Percentiles rank a stretch among this genome's conserved stretches.
These are phyloP conservation scores for Dicrurus megarhynchus DNA, from an alignment of 2,113 vertebrate species.

Conservation along the genomic window DNA sequence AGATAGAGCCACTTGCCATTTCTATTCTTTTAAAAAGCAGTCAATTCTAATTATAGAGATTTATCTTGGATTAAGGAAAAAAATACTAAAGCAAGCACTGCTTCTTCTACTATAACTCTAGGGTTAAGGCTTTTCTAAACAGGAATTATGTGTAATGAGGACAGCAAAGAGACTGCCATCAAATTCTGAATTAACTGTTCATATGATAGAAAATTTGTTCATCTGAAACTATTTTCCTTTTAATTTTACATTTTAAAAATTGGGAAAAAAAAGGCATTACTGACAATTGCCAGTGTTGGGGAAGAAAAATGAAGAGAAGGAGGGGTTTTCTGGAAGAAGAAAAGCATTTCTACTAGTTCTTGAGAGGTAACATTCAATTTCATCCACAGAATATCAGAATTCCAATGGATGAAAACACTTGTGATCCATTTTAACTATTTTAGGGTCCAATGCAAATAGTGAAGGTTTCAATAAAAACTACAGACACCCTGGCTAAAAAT, in stretches of 20 bases:
- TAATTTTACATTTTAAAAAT: background rate
- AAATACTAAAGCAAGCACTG: background rate
- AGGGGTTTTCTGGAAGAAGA: background rate
- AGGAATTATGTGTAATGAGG: background rate
- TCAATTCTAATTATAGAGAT: conserved; percentile 59
- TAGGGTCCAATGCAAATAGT: background rate
- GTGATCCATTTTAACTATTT: background rate
- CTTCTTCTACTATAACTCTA: background rate
- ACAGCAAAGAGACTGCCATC: background rate
- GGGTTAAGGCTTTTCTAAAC: conserved; percentile 17
- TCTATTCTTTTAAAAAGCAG: conserved; percentile 54
- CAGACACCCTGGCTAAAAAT: background rate
- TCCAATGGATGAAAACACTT: background rate
- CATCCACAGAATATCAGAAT: background rate
- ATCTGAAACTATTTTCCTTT: background rate
- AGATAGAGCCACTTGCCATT: conserved; percentile 36
- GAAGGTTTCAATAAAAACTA: background rate
- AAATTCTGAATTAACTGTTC: background rate
- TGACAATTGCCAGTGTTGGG: background rate
- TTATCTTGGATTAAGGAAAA: conserved; percentile 51
- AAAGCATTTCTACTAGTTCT: background rate
- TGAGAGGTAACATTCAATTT: background rate
- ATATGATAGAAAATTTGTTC: background rate
- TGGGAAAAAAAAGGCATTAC: background rate
- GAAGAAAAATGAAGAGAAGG: background rate